Evolutionary conservation across 2,113 vertebrate species (phyloP).

Genomic region (Porphyrio hochstetteri): DNA sequence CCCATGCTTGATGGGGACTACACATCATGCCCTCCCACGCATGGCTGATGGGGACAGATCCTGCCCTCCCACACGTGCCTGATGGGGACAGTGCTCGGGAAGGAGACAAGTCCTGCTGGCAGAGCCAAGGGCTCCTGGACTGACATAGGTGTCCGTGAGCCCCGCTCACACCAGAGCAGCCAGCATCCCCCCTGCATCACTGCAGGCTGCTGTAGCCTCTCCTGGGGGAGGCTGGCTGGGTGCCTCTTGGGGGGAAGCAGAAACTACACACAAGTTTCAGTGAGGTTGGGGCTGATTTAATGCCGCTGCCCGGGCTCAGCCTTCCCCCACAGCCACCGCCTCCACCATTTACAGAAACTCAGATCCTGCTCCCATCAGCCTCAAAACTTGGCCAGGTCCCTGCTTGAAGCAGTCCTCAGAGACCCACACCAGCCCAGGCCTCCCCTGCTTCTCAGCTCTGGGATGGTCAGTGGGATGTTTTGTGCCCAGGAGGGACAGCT

Average conservation of each 20-base stretch:
- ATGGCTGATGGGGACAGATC: background rate
- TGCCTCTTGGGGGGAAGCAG: background rate
- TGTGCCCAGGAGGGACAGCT: background rate
- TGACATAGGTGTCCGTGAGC: background rate
- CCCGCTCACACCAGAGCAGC: background rate
- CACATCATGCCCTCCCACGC: background rate
- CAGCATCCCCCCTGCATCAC: background rate
- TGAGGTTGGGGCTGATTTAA: background rate
- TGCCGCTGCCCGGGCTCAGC: background rate
- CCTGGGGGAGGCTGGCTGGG: background rate
- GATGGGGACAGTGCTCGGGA: background rate
- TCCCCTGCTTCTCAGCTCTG: background rate
- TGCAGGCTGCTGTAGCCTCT: background rate
- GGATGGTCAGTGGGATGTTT: background rate
- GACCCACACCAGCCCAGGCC: background rate
- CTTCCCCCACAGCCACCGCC: background rate
- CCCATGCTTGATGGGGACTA: background rate
- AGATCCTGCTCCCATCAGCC: background rate
- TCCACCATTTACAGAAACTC: background rate
- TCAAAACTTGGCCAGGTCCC: background rate
- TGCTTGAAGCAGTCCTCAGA: background rate
- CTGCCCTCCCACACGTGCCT: background rate
- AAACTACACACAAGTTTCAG: background rate
- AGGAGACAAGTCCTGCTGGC: background rate
- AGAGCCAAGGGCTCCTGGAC: background rate